These are phyloP conservation scores for Lasiurus cinereus DNA, from an alignment of 2,113 vertebrate species.

Conservation along the genomic window DNA sequence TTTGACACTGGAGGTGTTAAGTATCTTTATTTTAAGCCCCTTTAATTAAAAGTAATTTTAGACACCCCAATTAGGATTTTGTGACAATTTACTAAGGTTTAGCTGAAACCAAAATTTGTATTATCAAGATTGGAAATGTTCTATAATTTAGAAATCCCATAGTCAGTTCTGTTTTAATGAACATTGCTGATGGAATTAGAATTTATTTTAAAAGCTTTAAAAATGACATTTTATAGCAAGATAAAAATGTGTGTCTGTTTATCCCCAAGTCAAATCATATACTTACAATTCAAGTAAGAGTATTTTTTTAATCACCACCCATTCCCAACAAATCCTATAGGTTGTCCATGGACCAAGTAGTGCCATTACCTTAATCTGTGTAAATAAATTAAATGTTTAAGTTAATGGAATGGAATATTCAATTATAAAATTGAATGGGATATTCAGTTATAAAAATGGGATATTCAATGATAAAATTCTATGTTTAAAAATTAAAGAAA, in stretches of 20 bases:
- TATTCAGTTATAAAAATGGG: conserved; percentile 32
- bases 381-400: conserved; percentile 4
- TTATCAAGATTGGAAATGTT: conserved; percentile 36
- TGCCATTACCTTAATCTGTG: background rate
- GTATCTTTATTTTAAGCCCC: background rate
- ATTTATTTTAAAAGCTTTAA: conserved; percentile 24
- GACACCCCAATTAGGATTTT: background rate
- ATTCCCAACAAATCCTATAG: background rate
- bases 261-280: conserved; percentile 28
- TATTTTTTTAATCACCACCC: background rate
- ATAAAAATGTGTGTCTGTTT: background rate
- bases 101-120: conserved; percentile 3
- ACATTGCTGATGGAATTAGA: background rate
- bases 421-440: background rate
- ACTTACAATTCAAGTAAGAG: background rate
- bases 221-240: background rate
- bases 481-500: conserved; percentile 25
- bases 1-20: background rate
- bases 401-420: background rate
- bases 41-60: conserved; percentile 15
- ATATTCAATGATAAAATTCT: conserved; percentile 42
- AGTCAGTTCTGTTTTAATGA: background rate
- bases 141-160: background rate
- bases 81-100: background rate
- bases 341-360: background rate